Base-by-base conservation (phyloP, 1,140 invertebrate genomes). In the Hylyphantes graminicola region DNA sequence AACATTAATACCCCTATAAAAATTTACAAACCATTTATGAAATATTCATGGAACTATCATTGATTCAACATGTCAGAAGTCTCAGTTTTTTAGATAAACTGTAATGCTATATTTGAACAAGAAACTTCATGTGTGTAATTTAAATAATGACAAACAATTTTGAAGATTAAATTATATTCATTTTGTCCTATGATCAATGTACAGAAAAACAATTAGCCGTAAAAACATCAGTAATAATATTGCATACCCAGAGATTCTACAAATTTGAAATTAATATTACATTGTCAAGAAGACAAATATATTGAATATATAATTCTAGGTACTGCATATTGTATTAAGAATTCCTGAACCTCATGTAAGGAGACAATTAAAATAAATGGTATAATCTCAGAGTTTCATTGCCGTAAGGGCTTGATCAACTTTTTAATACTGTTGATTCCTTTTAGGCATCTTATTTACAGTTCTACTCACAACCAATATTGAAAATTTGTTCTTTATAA, bases 401-500 rank as follows among this genome's bases (percentile, higher is more conserved):
- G 70, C 70, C 80, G 35, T 63, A 82, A 74, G 68, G 61, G 70
- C 72, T 73, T 61, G 65, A 75, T 65, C 53, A 74, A 54, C 17
- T 50, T 53, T 51, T 55, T 82, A 82, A 82, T 82, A 82, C 80
- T 82, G 80, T 74, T 51, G 61, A 82, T 55, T 61, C 80, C 53
- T 68, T 64, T 82, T n/a, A 78, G 48, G 48, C n/a, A 81, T 13
- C 61, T 70, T 81, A 72, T 59, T 65, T 73, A 70, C 70, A 82
- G 19, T 48, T 65, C 57, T 74, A 74, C 68, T 59, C 51, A 82
- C 48, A 82, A 82, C 55, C 59, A 59, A 70, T 82, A 72, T 48
- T 72, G 70, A 82, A 82, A 82, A 82, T 82, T 82, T 82, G 70
- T 82, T 82, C 80, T 82, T 78, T 51, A 80, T 68, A 64, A 82